Evolutionary conservation across 1,140 invertebrate species (phyloP).

Genomic region (Pseudomyrmex flavicornis): DNA sequence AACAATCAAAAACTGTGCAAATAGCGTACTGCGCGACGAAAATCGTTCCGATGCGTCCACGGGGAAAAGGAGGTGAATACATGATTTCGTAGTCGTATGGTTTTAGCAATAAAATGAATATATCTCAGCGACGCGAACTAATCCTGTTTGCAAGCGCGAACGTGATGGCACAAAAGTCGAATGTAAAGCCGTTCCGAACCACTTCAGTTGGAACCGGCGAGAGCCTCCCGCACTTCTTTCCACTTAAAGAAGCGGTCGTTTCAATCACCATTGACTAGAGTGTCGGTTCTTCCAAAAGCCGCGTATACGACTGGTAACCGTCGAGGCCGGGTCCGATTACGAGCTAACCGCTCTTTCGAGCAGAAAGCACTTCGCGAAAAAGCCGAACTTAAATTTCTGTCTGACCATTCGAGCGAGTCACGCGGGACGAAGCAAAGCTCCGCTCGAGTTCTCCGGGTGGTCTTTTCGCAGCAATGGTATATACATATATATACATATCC

Average conservation of each 20-base stretch:
- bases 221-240: slow-evolving; percentile 30
- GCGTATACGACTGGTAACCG: slow-evolving; percentile 53
- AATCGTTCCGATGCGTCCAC: background rate
- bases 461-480: slow-evolving; percentile 46
- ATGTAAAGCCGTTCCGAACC: background rate
- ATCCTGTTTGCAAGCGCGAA: background rate
- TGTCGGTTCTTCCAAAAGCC: slow-evolving; percentile 66
- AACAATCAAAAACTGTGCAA: background rate
- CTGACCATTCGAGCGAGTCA: slow-evolving; percentile 63
- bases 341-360: slow-evolving; percentile 23
- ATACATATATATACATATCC: slow-evolving; percentile 58
- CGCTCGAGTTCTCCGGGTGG: slow-evolving; percentile 48
- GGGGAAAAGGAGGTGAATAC: background rate
- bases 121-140: background rate
- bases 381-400: slow-evolving; percentile 74
- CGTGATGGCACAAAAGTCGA: background rate
- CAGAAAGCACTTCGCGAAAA: slow-evolving; percentile 56
- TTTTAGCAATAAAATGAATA: slow-evolving; percentile 2
- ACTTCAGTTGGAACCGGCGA: slow-evolving; percentile 14
- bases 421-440: slow-evolving; percentile 4
- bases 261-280: slow-evolving; percentile 58
- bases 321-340: slow-evolving; percentile 37
- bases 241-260: slow-evolving; percentile 49
- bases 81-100: background rate
- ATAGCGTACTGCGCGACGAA: background rate